Evolutionary conservation across 2,113 vertebrate species (phyloP), one percentile per base, ranked within the genome.

Genomic region (Fulmarus glacialis): DNA sequence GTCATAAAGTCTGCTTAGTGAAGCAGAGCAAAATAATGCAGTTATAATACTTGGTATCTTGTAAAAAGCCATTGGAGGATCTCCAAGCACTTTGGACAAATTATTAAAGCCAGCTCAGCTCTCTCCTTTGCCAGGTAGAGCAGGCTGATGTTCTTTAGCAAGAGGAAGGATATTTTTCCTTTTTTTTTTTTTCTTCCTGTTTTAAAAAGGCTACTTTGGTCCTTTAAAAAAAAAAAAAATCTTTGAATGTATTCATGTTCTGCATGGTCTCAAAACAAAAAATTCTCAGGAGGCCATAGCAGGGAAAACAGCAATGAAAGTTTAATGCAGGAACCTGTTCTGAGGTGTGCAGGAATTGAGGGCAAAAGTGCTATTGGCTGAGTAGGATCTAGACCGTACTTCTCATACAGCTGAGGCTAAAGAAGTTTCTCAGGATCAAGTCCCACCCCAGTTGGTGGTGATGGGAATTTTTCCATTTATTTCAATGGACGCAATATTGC

Each of bases 11-110:
- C 60, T 66, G 73, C 45, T 77, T 53, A 75, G 53, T 47, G 87
- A 91, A 94, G 84, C 66, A 85, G 84, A 71, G 84, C 14, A 73
- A 96, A 96, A 75, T 87, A 87, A 67, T 38, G 36, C 45, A 68
- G 21, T 45, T 94, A 45, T 56, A 93, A 91, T 30, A 42, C 40
- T 48, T 62, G 34, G 34, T 52, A 23, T 79, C 73, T 91, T 30
- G 45, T 91, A 74, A 94, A 89, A 93, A 79, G 43, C 84, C 8
- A 9, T 42, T 1, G 1, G 45, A 94, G 24, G 38, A 62, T 90
- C 81, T 94, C 21, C 78, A 93, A 15, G 26, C 5, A 13, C 32
- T 77, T 75, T 71, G 74, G 91, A 52, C 18, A 87, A 67, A 87
- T 64, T n/a, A 47, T 10, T 26, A 60, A 84, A 68, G 30, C 30